Evolutionary conservation across 2,797 vertebrate species (phyloP), one percentile per base, ranked within the genome.

Genomic region (Halcyon chelicuti): DNA sequence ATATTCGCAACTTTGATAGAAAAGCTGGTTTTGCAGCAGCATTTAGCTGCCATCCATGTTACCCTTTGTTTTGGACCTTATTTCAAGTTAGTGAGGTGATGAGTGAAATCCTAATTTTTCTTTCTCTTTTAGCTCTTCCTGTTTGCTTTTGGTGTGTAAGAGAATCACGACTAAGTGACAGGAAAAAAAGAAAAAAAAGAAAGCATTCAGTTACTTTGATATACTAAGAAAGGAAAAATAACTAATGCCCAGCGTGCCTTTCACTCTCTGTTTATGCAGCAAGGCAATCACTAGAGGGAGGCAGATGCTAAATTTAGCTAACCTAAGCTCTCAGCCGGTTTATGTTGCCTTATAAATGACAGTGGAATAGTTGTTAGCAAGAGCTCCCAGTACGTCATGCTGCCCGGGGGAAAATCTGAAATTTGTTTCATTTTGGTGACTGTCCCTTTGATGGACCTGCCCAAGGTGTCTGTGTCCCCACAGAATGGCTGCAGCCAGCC

Each of bases 221-320:
- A 72, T 73, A 14, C 37, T 68, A 29, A 72, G 14, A 7, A 54
- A 82, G 44, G 7, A 22, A 52, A 58, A 23, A 10, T 14, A 39
- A 18, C 9, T 46, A 6, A 8, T 55, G 23, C 16, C 14, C n/a
- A 37, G n/a, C 0, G 0, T 25, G 51, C 42, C 42, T 94, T 82
- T 55, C 3, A 1, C 42, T 51, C 55, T 31, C 37, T 37, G 33
- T 76, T 60, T 13, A 28, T 77, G 58, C 83, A 65, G 37, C 44
- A 35, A 4, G 22, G 61, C 47, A 31, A 63, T 86, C 97, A 76
- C 87, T 94, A 96, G 96, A 86, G 93, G 68, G 95, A 85, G 72
- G 82, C 22, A 93, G 67, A 95, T 4, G 14, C 68, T 40, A 88
- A 83, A 61, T 81, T 70, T 70, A n/a, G 68, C 72, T n/a, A 1